Evolutionary conservation across 2,888 invertebrate species (phyloP).

Genomic region (Brachylomia viminalis): DNA sequence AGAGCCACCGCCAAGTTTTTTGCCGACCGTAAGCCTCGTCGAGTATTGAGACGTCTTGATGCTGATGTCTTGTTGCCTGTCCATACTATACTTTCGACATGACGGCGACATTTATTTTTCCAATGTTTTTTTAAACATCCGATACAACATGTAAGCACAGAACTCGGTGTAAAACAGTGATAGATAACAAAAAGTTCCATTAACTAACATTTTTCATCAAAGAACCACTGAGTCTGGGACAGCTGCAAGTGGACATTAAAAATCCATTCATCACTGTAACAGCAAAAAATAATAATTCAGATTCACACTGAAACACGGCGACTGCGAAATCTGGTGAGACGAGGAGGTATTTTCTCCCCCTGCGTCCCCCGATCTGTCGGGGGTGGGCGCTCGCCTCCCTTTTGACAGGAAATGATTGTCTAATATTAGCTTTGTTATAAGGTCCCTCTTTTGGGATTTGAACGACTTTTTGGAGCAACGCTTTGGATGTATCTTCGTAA

Average conservation of each 20-base stretch:
- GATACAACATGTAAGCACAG: slow-evolving; percentile 57
- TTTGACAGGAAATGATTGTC: slow-evolving; percentile 91
- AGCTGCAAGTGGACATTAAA: slow-evolving; percentile 88
- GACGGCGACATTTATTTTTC: slow-evolving; percentile 85
- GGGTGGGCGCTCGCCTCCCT: slow-evolving; percentile 80
- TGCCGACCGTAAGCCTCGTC: slow-evolving; percentile 82
- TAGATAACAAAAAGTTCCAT: slow-evolving; percentile 70
- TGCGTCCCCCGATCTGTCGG: slow-evolving; percentile 73
- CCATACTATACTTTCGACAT: slow-evolving; percentile 85
- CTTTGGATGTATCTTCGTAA: slow-evolving; percentile 71
- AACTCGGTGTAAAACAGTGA: slow-evolving; percentile 60
- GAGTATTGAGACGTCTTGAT: slow-evolving; percentile 90
- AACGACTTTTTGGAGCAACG: slow-evolving; percentile 76
- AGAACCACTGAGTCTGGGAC: slow-evolving; percentile 73
- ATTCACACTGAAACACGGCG: slow-evolving; percentile 87
- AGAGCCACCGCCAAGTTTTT: slow-evolving; percentile 89
- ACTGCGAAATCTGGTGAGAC: slow-evolving; percentile 87
- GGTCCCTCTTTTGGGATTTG: slow-evolving; percentile 87
- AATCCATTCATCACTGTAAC: slow-evolving; percentile 87
- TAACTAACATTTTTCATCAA: slow-evolving; percentile 80
- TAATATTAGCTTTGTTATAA: slow-evolving; percentile 90
- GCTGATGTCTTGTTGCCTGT: slow-evolving; percentile 89
- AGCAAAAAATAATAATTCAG: slow-evolving; percentile 87
- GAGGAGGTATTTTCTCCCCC: slow-evolving; percentile 84
- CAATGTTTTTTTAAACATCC: slow-evolving; percentile 76